These are phyloP conservation scores for Lepidocolaptes lacrymiger DNA, from an alignment of 2,797 vertebrate species.

Conservation along the genomic window DNA sequence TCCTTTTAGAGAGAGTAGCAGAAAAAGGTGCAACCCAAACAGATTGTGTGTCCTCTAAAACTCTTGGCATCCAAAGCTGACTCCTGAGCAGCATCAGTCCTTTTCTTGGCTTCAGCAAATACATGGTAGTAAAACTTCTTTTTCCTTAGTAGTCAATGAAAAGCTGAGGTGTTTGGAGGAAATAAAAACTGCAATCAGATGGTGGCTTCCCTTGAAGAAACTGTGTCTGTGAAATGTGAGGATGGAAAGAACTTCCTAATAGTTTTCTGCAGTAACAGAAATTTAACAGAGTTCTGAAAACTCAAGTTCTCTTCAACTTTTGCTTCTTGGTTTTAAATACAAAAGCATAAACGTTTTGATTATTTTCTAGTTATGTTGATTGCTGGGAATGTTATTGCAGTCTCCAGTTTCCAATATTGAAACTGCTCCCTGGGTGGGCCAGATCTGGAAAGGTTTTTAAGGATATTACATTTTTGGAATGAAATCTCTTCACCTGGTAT, in stretches of 20 bases:
- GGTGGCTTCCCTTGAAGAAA: background rate
- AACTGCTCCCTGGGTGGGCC: conserved; percentile 36
- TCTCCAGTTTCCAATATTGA: background rate
- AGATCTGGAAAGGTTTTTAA: conserved; percentile 23
- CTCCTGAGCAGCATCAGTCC: background rate
- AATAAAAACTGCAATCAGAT: background rate
- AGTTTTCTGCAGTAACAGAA: background rate
- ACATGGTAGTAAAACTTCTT: background rate
- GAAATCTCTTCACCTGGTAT: background rate
- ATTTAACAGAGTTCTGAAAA: background rate
- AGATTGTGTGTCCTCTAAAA: background rate
- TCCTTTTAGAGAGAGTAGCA: background rate
- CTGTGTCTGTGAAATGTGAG: background rate
- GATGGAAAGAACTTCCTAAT: background rate
- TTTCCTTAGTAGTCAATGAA: background rate
- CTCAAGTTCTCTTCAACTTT: background rate
- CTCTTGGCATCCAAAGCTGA: background rate
- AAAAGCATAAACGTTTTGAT: conserved; percentile 9
- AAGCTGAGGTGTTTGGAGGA: background rate
- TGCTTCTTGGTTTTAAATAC: background rate
- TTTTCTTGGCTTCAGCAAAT: background rate
- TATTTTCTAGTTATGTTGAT: conserved; percentile 11
- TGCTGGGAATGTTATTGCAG: conserved; percentile 13
- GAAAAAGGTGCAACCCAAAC: background rate
- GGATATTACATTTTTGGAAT: background rate